These are phyloP conservation scores for Trissoscelio sp. DNA, from an alignment of 2,888 invertebrate genomes.

Conservation along the genomic window DNA sequence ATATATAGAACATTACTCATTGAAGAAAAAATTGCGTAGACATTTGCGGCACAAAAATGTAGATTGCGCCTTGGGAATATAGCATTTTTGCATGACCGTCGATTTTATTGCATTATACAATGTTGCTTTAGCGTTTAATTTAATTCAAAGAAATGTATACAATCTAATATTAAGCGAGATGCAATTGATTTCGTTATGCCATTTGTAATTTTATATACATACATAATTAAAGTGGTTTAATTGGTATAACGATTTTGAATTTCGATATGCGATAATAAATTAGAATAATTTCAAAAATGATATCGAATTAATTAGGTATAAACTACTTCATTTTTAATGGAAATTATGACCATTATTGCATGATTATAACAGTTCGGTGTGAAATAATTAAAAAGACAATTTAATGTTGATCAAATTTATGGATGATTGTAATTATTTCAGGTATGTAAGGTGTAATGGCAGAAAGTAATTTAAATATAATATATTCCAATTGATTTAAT, in stretches of 20 bases:
- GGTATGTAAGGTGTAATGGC: not conserved
- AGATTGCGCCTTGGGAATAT: slow-evolving; percentile 51
- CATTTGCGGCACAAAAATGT: slow-evolving; percentile 55
- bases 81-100: slow-evolving; percentile 41
- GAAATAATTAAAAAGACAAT: not conserved
- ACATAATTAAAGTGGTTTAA: slow-evolving; percentile 31
- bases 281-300: not conserved
- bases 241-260: slow-evolving; percentile 5
- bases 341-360: not conserved
- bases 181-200: slow-evolving; percentile 45
- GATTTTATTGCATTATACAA: slow-evolving; percentile 61
- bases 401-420: not conserved
- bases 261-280: not conserved
- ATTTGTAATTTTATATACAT: slow-evolving; percentile 14
- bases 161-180: slow-evolving; percentile 11
- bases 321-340: not conserved
- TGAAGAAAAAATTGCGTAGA: slow-evolving; percentile 45
- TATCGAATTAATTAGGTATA: not conserved
- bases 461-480: not conserved
- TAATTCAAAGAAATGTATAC: slow-evolving; percentile 21
- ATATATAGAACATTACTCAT: slow-evolving; percentile 59
- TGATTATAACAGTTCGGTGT: not conserved
- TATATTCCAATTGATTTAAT: too few relatives aligned
- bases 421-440: not conserved
- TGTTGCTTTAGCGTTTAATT: slow-evolving; percentile 47